Evolutionary conservation across 30 jellyfish, hydroid and myxozoan genomes (phyloP).

Genomic region (Cassiopea xamachana): DNA sequence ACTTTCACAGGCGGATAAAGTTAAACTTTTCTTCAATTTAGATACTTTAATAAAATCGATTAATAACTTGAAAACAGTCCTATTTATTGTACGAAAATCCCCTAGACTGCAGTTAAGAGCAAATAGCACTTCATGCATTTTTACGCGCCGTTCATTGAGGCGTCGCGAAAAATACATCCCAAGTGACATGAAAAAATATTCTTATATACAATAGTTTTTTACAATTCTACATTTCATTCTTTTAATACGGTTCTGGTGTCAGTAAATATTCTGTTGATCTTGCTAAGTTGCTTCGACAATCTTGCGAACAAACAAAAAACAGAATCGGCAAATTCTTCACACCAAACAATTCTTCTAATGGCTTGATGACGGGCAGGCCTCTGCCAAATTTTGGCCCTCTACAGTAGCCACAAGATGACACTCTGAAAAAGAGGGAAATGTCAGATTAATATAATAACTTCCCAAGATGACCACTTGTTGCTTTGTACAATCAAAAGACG

Average conservation of each 20-base stretch:
- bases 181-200: no score
- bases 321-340: slow-evolving; percentile 80
- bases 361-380: slow-evolving; percentile 87
- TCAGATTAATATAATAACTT: background rate
- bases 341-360: slow-evolving; percentile 93
- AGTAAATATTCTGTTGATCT: slow-evolving; percentile 58
- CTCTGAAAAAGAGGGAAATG: slow-evolving; percentile 16
- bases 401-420: slow-evolving; percentile 80
- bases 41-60: no score
- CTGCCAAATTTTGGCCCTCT: slow-evolving; percentile 75
- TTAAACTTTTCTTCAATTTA: no score
- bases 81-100: background rate
- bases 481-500: no score
- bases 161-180: no score
- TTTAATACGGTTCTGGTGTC: slow-evolving; percentile 6
- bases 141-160: no score
- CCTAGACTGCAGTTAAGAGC: background rate
- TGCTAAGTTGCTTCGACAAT: slow-evolving; percentile 65
- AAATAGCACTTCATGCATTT: no score
- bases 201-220: no score
- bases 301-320: slow-evolving; percentile 85
- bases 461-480: no score
- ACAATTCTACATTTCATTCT: no score
- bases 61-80: background rate
- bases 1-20: no score